Percentiles rank a stretch among this genome's conserved stretches.
phyloP scores from a whole-genome alignment of 2,113 vertebrate species.

The Delphinapterus leucas region DNA sequence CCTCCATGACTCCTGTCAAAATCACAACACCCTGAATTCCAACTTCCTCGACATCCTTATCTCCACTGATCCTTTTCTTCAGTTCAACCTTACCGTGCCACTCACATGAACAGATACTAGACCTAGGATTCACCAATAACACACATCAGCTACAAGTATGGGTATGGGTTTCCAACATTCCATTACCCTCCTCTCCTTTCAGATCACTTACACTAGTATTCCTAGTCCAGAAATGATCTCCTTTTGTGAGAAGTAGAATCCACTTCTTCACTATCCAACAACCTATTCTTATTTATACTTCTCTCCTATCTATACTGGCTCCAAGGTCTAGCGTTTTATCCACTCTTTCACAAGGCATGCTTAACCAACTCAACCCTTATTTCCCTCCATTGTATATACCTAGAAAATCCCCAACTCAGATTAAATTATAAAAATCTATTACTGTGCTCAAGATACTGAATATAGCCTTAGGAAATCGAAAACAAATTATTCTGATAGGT shows the following conservation, averaged over 20 bases:
- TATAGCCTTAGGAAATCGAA: neutral
- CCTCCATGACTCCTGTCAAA: neutral
- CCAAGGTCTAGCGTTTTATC: neutral
- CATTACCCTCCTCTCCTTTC: neutral
- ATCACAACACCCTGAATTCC: neutral
- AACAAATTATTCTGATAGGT: neutral
- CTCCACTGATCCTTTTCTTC: neutral
- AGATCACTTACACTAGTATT: neutral
- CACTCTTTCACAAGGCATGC: neutral
- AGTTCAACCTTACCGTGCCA: neutral
- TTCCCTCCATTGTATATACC: neutral
- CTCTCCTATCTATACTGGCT: neutral
- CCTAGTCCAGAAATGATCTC: neutral
- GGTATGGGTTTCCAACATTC: neutral
- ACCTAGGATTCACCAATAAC: neutral
- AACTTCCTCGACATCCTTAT: neutral
- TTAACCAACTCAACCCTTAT: neutral
- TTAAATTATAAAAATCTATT: neutral
- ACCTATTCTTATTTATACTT: neutral
- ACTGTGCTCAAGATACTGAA: neutral
- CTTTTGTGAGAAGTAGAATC: neutral
- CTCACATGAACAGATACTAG: neutral
- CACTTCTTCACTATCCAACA: neutral
- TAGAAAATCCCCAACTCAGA: neutral
- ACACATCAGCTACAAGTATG: neutral